A percentile compares a stretch with the other conserved stretches of the same genome.
phyloP scores from a whole-genome alignment of 2,113 vertebrate species.

The Amphilophus citrinellus region DNA sequence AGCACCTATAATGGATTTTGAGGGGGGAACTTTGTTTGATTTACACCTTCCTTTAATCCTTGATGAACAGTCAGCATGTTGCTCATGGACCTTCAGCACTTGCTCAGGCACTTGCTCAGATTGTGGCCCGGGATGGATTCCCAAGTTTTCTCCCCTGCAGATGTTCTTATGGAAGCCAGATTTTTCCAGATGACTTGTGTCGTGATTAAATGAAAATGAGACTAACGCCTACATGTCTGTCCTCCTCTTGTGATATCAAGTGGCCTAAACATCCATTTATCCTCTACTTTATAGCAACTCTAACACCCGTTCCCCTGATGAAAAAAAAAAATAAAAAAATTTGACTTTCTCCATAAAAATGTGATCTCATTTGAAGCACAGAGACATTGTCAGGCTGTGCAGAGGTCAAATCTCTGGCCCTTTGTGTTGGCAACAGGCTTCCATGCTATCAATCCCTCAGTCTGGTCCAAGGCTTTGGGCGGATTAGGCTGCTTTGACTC shows the following conservation, averaged over 20 bases:
- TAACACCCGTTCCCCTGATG: neutral
- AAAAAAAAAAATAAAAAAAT: neutral
- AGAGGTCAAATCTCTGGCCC: constrained; percentile 53
- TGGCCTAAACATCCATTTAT: neutral
- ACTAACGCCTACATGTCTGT: neutral
- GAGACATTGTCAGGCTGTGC: constrained; percentile 1
- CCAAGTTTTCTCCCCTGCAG: neutral
- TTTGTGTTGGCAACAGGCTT: constrained; percentile 71
- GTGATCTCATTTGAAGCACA: neutral
- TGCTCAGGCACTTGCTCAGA: neutral
- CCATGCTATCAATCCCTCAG: constrained; percentile 42
- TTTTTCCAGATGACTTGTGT: neutral
- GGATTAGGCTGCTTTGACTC: constrained; percentile 74
- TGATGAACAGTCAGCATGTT: neutral
- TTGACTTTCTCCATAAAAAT: neutral
- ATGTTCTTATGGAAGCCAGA: neutral
- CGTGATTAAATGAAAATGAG: neutral
- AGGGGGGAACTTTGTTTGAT: too few species aligned
- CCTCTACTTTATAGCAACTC: neutral
- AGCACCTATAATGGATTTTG: too few species aligned
- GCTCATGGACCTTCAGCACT: neutral
- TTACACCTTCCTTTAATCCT: neutral
- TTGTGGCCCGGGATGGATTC: neutral
- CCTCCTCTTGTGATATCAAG: neutral
- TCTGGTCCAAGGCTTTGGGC: constrained; percentile 47